Base-by-base conservation (phyloP, 2,888 invertebrate genomes). In the Scaptodrosophila latifasciaeformis region DNA sequence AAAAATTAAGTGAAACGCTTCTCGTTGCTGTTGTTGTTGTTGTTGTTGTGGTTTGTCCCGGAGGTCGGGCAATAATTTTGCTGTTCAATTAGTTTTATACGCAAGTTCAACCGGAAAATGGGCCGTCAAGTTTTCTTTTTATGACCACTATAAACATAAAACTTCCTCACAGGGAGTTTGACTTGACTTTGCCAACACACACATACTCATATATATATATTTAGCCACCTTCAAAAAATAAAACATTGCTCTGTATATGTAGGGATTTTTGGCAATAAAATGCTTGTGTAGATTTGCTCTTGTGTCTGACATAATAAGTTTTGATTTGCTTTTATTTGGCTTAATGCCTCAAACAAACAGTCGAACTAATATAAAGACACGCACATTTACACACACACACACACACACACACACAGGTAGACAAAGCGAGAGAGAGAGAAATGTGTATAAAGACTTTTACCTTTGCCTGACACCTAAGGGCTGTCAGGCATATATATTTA, bases 251-350 rank as follows among this genome's bases (percentile, higher is more conserved):
- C 13, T 27, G 5, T 5, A 27, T 5, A 27, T 27, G 27, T 9
- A 24, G 24, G 24, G 24, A 24, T 3, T 3, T 3, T 24, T 3
- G 24, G 24, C 55, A 55, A 68, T 68, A 65, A 67, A 54, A 67
- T 54, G 53, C 62, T 54, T 40, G 44, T 48, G 49, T 39, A 50
- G 40, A 59, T 52, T 55, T 62, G 47, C 24, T 43, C 47, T 10
- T 71, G 78, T 67, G 72, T 72, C 56, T 59, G 59, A 72, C 77
- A 72, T 72, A 79, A 76, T 72, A 72, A 76, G 72, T 72, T 72
- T 72, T 79, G 72, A 74, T 74, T 74, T 74, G 79, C 39, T 79
- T 79, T 74, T 79, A 76, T 79, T 72, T 60, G 76, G 45, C 60
- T 49, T 54, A 54, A 48, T 31, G 35, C 56, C 64, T 54, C 54